phyloP scores from a whole-genome alignment of 23 tunicate genomes.

The Halocynthia roretzi region DNA sequence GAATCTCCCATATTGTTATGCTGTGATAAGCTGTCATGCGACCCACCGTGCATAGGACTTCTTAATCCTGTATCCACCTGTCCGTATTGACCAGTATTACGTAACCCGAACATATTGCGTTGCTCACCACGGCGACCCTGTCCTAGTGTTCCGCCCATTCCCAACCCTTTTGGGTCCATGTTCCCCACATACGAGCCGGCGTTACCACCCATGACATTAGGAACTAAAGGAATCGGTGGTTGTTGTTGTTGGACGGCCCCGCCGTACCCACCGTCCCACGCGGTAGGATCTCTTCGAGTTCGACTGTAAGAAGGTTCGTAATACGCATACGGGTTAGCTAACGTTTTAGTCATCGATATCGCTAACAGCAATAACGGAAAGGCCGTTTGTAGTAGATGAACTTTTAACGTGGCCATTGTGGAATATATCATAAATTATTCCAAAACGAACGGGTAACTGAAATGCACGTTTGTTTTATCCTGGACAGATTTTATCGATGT shows the following conservation, averaged over 20 bases:
- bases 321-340: slow-evolving; percentile 11
- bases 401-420: too few species aligned
- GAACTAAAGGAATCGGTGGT: slow-evolving; percentile 1
- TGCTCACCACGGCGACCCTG: background rate
- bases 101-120: too few species aligned
- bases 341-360: background rate
- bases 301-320: slow-evolving; percentile 18
- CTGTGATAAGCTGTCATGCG: slow-evolving; percentile 1
- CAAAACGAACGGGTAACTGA: too few species aligned
- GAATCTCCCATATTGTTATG: background rate
- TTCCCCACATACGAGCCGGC: background rate
- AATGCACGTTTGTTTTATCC: too few species aligned
- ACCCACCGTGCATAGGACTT: background rate
- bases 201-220: slow-evolving; percentile 3
- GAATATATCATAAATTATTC: too few species aligned
- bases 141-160: slow-evolving; percentile 8
- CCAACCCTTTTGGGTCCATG: background rate
- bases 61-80: background rate
- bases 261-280: slow-evolving; percentile 5
- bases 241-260: background rate
- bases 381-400: too few species aligned
- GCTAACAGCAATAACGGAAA: too few species aligned
- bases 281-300: slow-evolving; percentile 15
- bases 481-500: too few species aligned
- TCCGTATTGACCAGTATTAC: background rate